phyloP scores from a whole-genome alignment of 2,113 vertebrate species.

The Megaceryle torquata region DNA sequence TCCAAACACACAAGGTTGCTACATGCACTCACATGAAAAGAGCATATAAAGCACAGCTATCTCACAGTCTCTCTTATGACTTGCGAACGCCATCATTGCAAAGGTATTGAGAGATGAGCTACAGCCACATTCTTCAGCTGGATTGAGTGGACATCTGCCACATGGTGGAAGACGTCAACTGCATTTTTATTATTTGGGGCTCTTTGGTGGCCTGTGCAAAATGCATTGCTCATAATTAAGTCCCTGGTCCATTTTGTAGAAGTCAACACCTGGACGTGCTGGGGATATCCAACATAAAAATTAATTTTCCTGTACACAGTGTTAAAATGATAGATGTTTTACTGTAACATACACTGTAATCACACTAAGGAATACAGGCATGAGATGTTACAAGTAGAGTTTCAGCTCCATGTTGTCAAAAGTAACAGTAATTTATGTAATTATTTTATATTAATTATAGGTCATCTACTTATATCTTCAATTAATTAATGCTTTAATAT shows the following conservation, averaged over 20 bases:
- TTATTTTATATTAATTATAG: constrained; percentile 62
- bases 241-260: background rate
- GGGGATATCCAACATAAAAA: background rate
- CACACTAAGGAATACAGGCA: background rate
- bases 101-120: background rate
- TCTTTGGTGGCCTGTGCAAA: background rate
- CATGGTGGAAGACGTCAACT: background rate
- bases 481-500: constrained; percentile 63
- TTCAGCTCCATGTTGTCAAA: constrained; percentile 28
- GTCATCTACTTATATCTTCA: constrained; percentile 65
- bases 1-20: background rate
- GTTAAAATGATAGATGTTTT: background rate
- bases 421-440: constrained; percentile 64
- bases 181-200: background rate
- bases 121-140: background rate
- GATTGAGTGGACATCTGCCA: background rate
- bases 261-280: background rate
- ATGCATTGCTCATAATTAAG: background rate
- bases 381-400: background rate
- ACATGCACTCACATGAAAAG: background rate
- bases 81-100: rapidly evolving
- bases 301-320: background rate
- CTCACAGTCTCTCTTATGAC: background rate
- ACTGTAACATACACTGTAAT: background rate
- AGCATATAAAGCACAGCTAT: background rate